These are phyloP conservation scores for Lordiphosa mommai DNA, from an alignment of 1,140 invertebrate species.

Conservation along the genomic window DNA sequence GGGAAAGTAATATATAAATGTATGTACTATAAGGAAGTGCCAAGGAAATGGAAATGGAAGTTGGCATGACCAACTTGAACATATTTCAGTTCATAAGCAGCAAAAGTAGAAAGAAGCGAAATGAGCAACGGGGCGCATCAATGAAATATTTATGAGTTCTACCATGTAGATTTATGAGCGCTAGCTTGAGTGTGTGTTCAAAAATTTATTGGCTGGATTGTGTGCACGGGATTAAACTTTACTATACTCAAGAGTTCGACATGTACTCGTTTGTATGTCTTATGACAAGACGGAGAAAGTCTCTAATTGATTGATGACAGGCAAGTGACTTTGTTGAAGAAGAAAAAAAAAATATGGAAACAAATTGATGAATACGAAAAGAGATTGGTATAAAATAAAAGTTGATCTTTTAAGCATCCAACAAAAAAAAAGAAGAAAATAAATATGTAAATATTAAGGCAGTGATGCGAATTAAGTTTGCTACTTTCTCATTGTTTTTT, in stretches of 20 bases:
- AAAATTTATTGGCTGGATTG: constrained; percentile 59
- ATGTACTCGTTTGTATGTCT: not conserved
- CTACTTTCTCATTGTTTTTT: no score
- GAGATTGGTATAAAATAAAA: no score
- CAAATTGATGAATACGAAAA: no score
- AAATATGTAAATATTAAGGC: constrained; percentile 40
- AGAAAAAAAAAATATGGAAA: not conserved
- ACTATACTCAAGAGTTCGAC: constrained; percentile 42
- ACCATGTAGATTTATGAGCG: constrained; percentile 62
- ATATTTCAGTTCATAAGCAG: constrained; percentile 25
- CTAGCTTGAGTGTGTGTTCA: constrained; percentile 25
- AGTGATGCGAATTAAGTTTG: constrained; percentile 2
- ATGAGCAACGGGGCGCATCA: constrained; percentile 36
- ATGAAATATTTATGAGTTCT: constrained; percentile 63
- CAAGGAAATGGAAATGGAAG: constrained; percentile 57
- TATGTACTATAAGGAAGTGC: constrained; percentile 46
- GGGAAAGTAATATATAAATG: constrained; percentile 50
- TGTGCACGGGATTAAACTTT: constrained; percentile 33
- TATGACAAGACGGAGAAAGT: constrained; percentile 30
- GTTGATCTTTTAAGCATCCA: constrained; percentile 7
- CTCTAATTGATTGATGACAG: constrained; percentile 50
- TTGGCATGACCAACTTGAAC: constrained; percentile 28
- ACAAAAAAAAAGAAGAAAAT: not conserved
- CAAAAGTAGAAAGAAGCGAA: constrained; percentile 7
- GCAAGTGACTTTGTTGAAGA: not conserved